phyloP scores from a whole-genome alignment of 2,797 vertebrate genomes.

The Sciurus vulgaris region DNA sequence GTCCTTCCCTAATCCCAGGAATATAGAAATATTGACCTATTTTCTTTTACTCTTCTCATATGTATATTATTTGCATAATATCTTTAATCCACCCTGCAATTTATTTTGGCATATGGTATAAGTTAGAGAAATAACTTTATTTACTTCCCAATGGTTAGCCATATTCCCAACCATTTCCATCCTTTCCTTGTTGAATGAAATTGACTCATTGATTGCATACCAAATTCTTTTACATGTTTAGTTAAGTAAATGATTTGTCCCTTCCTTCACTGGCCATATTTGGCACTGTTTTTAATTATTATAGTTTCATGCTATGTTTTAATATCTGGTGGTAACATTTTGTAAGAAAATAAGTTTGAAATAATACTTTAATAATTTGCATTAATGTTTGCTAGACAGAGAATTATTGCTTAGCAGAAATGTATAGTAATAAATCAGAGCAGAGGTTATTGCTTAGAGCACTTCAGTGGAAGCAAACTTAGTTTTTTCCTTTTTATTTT shows the following conservation, averaged over 20 bases:
- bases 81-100: not conserved
- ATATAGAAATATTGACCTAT: conserved; percentile 13
- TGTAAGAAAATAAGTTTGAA: conserved; percentile 27
- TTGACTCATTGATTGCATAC: not conserved
- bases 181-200: not conserved
- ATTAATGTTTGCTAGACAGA: not conserved
- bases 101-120: conserved; percentile 16
- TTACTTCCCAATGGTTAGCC: not conserved
- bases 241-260: not conserved
- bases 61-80: conserved; percentile 22
- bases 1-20: not conserved
- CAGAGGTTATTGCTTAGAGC: not conserved
- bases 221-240: not conserved
- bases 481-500: not conserved
- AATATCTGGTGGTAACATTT: conserved; percentile 3
- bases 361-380: not conserved
- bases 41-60: conserved; percentile 16
- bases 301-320: not conserved
- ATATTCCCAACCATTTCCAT: not conserved
- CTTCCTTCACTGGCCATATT: not conserved
- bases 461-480: not conserved
- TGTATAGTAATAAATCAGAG: not conserved
- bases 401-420: not conserved
- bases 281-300: conserved; percentile 35
- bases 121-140: conserved; percentile 42